Percentiles rank a stretch among this genome's conserved stretches.
phyloP scores from a whole-genome alignment of 2,888 invertebrate species.

The Dicranocentrus wangi region DNA sequence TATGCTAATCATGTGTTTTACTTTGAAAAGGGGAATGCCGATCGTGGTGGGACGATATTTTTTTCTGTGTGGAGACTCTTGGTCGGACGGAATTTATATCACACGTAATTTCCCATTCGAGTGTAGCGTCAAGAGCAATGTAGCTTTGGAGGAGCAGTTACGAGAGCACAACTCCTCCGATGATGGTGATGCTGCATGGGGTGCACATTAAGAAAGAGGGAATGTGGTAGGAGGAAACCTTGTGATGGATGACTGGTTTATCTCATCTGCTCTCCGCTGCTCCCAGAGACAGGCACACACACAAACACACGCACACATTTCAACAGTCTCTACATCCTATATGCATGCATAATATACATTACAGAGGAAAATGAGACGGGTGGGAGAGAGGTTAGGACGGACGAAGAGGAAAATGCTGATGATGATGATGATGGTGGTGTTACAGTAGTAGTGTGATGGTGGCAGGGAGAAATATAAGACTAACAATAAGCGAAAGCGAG shows the following conservation, averaged over 20 bases:
- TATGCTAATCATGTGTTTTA: constrained; percentile 51
- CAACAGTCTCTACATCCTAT: constrained; percentile 26
- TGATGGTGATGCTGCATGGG: constrained; percentile 46
- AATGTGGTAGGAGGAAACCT: constrained; percentile 61
- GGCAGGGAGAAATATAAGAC: constrained; percentile 47
- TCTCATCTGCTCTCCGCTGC: constrained; percentile 52
- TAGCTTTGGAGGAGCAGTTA: constrained; percentile 22
- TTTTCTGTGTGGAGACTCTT: not conserved
- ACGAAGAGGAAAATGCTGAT: constrained; percentile 37
- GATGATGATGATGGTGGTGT: constrained; percentile 43
- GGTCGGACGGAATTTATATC: constrained; percentile 14
- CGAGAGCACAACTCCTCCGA: not conserved
- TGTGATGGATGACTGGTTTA: constrained; percentile 62
- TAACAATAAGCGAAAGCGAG: constrained; percentile 49
- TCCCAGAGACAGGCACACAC: constrained; percentile 38
- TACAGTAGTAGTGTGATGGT: constrained; percentile 31
- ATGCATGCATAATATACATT: constrained; percentile 57
- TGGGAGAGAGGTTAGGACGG: constrained; percentile 4
- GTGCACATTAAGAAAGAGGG: constrained; percentile 57
- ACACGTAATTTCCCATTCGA: too few species aligned
- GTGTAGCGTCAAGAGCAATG: constrained; percentile 31
- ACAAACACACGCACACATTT: constrained; percentile 44
- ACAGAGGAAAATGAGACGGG: constrained; percentile 41
- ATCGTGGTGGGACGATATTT: not conserved
- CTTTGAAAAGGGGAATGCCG: constrained; percentile 23